Evolutionary conservation across 2,888 invertebrate species (phyloP).

Genomic region (Taphrorychus bicolor): DNA sequence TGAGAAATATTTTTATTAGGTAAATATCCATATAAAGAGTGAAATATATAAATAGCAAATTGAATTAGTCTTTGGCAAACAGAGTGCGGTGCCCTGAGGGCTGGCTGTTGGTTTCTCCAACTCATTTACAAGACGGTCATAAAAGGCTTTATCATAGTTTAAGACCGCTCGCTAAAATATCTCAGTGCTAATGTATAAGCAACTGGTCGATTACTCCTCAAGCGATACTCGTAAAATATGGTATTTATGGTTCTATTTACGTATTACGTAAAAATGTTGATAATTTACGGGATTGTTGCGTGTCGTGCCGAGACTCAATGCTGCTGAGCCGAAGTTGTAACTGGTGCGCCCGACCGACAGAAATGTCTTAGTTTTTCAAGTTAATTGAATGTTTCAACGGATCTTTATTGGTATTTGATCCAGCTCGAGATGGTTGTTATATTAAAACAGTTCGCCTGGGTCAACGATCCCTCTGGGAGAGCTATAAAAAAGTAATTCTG

Average conservation of each 20-base stretch:
- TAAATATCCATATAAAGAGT: not conserved
- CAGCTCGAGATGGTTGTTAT: too few relatives aligned
- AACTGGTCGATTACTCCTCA: conserved; percentile 14
- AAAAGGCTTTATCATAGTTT: conserved; percentile 25
- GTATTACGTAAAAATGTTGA: conserved; percentile 29
- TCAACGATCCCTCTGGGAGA: not conserved
- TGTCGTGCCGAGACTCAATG: conserved; percentile 3
- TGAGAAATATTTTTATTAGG: too few relatives aligned
- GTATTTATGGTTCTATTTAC: conserved; percentile 45
- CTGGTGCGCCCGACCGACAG: not conserved
- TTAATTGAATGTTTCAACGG: not conserved
- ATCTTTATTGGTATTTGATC: not conserved
- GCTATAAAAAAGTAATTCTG: not conserved
- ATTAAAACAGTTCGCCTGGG: not conserved
- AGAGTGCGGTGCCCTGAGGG: not conserved
- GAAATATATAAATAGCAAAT: not conserved
- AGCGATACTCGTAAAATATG: conserved; percentile 42
- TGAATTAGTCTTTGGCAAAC: conserved; percentile 2
- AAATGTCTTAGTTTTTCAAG: not conserved
- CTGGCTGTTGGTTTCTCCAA: conserved; percentile 12
- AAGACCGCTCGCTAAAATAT: conserved; percentile 16
- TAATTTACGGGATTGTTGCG: conserved; percentile 35
- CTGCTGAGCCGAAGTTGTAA: not conserved
- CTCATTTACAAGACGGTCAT: conserved; percentile 18
- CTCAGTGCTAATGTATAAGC: conserved; percentile 24